Evolutionary conservation across 1,140 invertebrate species (phyloP).

Genomic region (Drosophila tristis): DNA sequence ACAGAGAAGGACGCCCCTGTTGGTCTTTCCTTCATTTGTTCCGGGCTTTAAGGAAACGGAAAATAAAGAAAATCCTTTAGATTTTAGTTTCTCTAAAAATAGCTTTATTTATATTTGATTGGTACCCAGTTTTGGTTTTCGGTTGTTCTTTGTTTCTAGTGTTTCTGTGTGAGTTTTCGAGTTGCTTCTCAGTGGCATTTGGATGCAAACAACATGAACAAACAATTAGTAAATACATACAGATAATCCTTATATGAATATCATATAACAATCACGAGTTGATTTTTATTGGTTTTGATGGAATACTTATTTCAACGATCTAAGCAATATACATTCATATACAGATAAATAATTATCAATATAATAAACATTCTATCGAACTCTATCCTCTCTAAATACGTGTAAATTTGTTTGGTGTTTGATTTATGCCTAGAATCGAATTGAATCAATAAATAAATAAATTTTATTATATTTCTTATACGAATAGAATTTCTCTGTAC

Average conservation of each 20-base stretch:
- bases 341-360: constrained; percentile 55
- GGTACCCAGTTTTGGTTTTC: constrained; percentile 69
- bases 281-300: constrained; percentile 14
- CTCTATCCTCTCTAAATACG: constrained; percentile 37
- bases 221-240: constrained; percentile 72
- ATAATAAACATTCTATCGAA: constrained; percentile 56
- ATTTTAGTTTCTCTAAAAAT: constrained; percentile 78
- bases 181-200: constrained; percentile 61
- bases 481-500: constrained; percentile 16
- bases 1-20: too few species aligned
- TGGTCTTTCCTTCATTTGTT: neutral
- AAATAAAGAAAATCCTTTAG: constrained; percentile 8
- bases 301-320: constrained; percentile 59
- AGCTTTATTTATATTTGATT: constrained; percentile 81
- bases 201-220: constrained; percentile 77
- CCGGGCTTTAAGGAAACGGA: constrained; percentile 12
- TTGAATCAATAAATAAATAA: constrained; percentile 60
- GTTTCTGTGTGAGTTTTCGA: constrained; percentile 47
- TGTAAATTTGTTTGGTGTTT: constrained; percentile 77
- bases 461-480: constrained; percentile 17
- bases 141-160: constrained; percentile 30
- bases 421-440: constrained; percentile 66
- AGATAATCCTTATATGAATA: constrained; percentile 76
- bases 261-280: constrained; percentile 78
- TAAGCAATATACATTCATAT: constrained; percentile 58